phyloP scores from a whole-genome alignment of 2,113 vertebrate species.

The Hippolais icterina region DNA sequence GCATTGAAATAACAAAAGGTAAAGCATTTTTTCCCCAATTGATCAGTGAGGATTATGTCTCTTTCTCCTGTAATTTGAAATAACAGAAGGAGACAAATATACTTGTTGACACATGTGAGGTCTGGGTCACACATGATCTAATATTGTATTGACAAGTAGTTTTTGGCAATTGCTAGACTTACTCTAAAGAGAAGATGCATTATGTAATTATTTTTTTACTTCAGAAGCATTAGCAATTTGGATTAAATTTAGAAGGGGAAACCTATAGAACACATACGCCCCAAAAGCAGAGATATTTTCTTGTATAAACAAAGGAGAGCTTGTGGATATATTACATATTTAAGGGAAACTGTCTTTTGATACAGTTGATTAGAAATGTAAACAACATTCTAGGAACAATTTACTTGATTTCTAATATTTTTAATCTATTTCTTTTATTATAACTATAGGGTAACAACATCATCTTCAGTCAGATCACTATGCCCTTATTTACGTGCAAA shows the following conservation, averaged over 20 bases:
- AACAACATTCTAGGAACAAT: neutral
- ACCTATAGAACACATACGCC: neutral
- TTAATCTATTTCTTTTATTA: neutral
- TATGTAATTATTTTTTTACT: slow-evolving; percentile 59
- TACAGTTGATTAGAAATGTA: neutral
- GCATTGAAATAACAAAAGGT: slow-evolving; percentile 72
- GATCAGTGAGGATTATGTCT: slow-evolving; percentile 61
- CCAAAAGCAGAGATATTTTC: neutral
- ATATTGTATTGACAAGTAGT: slow-evolving; percentile 63
- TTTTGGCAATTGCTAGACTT: slow-evolving; percentile 68
- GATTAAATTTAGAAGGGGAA: slow-evolving; percentile 36
- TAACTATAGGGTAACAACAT: neutral
- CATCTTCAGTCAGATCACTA: neutral
- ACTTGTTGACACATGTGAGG: slow-evolving; percentile 57
- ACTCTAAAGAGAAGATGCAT: slow-evolving; percentile 50
- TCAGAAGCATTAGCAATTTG: slow-evolving; percentile 47
- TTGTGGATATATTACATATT: neutral
- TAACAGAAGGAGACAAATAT: slow-evolving; percentile 57
- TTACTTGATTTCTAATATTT: neutral
- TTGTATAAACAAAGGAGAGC: neutral
- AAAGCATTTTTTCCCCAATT: slow-evolving; percentile 64
- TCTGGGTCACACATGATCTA: slow-evolving; percentile 60
- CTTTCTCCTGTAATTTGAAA: slow-evolving; percentile 56
- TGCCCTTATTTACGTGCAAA: neutral
- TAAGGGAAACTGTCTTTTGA: neutral